A percentile compares a stretch with the other conserved stretches of the same genome.
Evolutionary conservation across 2,888 invertebrate genomes (phyloP).

Genomic region (Polydesmus complanatus): DNA sequence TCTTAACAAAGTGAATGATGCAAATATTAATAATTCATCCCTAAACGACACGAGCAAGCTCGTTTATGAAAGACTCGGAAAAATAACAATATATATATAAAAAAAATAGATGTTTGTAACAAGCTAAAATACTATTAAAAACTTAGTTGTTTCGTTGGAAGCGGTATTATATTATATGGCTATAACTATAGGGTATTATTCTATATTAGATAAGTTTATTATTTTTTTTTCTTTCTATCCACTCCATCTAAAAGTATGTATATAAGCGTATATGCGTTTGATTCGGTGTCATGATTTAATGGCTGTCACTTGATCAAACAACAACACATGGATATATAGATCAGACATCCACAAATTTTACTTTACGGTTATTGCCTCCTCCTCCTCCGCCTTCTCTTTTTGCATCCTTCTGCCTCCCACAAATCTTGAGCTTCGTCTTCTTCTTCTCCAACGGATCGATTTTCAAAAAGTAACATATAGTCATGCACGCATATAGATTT

Average conservation of each 20-base stretch:
- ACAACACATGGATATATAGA: not conserved
- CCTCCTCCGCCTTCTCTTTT: not conserved
- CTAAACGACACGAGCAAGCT: too few species aligned
- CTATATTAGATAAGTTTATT: not conserved
- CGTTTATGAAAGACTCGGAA: not conserved
- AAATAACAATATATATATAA: not conserved
- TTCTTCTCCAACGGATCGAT: not conserved
- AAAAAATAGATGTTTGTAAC: not conserved
- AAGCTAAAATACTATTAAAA: not conserved
- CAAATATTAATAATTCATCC: not conserved
- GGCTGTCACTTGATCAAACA: not conserved
- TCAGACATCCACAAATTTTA: not conserved
- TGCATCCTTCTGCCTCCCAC: not conserved
- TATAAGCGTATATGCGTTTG: not conserved
- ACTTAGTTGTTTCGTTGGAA: not conserved
- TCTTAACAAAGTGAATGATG: not conserved
- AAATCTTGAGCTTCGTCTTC: not conserved
- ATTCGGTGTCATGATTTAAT: not conserved
- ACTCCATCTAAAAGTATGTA: not conserved
- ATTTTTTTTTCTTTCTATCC: not conserved
- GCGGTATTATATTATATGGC: too few species aligned
- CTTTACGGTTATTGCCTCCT: not conserved
- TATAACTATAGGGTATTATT: too few species aligned
- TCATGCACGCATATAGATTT: not conserved
- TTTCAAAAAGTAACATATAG: not conserved